These are phyloP conservation scores for Hydractinia echinata DNA, from an alignment of 30 jellyfish, hydroid and myxozoan genomes.

Conservation along the genomic window DNA sequence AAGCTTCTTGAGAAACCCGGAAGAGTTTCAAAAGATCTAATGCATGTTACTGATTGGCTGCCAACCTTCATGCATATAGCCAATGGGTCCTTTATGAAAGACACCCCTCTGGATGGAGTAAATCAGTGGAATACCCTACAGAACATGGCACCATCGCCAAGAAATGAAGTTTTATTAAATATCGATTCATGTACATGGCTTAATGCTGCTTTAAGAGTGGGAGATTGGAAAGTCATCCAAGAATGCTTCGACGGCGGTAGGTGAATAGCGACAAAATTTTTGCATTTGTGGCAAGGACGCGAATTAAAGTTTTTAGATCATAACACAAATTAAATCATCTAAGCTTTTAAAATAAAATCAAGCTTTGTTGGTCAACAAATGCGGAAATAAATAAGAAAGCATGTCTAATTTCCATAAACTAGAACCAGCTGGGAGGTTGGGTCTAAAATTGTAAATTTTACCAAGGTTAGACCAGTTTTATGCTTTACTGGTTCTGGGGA, in stretches of 20 bases:
- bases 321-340: too few relatives aligned
- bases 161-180: conserved; percentile 69
- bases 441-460: too few relatives aligned
- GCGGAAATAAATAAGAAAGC: too few relatives aligned
- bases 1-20: conserved; percentile 65
- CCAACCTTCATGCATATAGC: conserved; percentile 74
- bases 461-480: too few relatives aligned
- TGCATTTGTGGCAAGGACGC: too few relatives aligned
- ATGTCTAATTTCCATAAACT: too few relatives aligned
- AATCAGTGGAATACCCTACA: conserved; percentile 64
- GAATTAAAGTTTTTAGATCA: too few relatives aligned
- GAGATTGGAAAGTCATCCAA: conserved; percentile 67
- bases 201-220: conserved; percentile 64
- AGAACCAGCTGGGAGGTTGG: too few relatives aligned
- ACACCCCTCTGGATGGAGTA: conserved; percentile 47
- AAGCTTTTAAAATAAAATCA: too few relatives aligned
- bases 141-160: conserved; percentile 37
- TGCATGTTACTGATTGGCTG: conserved; percentile 87
- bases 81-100: conserved; percentile 33
- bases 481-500: too few relatives aligned
- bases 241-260: conserved; percentile 18
- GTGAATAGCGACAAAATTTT: background rate
- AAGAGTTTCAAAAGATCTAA: conserved; percentile 57
- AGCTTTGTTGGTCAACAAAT: too few relatives aligned
- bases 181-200: conserved; percentile 67